Base-by-base conservation (phyloP, 2,797 vertebrate genomes). In the Anisognathus igniventris region DNA sequence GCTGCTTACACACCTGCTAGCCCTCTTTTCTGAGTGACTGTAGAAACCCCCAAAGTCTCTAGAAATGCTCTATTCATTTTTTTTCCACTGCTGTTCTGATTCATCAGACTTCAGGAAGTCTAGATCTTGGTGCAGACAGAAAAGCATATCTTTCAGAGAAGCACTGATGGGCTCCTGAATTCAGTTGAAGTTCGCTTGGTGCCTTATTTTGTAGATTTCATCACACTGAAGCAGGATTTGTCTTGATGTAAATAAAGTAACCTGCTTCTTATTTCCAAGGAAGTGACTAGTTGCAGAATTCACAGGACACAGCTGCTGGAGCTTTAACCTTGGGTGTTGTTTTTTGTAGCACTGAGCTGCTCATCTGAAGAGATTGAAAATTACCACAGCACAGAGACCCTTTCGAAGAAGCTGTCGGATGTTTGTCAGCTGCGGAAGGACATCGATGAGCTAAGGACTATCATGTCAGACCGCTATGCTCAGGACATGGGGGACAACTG, bases 401-500 rank as follows among this genome's bases (percentile, higher is more conserved):
- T 99, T 77, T 97, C 97, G 5, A 98, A 98, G 91, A 99, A 98
- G 96, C 98, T 99, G 71, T 96, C 96, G 13, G 98, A 99, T 18
- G 98, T 99, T 17, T 97, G 97, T 80, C 98, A 98, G 96, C 97
- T 99, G 81, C 98, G 99, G 70, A 98, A 98, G 89, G 99, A 99
- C 95, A 99, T 99, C 2, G 99, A 99, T 54, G 98, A 99, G 50
- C 96, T 99, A 92, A 98, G 99, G 97, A 99, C 97, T 80, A 98
- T 98, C 47, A 98, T 99, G 95, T 99, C 99, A 0, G 98, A 99
- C 95, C 98, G 98, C 76, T 99, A 99, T 2, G 98, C 98, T 93
- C 98, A 99, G 98, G 98, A 99, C 97, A 98, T 99, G 98, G 98
- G 98, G 51, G 98, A 99, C 95, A 99, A 97, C 95, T 99, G 98